These are phyloP conservation scores for Brachionus calyciflorus DNA, from an alignment of 1,140 invertebrate species.

Conservation along the genomic window DNA sequence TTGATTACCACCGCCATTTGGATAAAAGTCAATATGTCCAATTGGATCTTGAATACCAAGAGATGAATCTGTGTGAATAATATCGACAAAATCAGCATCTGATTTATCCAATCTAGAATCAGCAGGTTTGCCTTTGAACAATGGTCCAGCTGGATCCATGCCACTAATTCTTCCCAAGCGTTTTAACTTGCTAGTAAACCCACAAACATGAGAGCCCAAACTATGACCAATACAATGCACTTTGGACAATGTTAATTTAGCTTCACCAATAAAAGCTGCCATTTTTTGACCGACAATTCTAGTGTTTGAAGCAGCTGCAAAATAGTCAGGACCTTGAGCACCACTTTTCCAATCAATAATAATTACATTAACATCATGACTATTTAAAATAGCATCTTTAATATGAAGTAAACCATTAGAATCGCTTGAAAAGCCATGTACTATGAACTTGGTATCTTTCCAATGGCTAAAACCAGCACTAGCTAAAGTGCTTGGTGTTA, in stretches of 20 bases:
- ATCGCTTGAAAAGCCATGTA: background rate
- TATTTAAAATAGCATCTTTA: background rate
- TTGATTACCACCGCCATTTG: constrained; percentile 63
- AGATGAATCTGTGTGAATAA: background rate
- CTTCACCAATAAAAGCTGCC: background rate
- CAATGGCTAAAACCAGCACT: background rate
- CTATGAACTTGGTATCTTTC: background rate
- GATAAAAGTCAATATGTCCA: constrained; percentile 63
- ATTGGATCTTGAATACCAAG: constrained; percentile 54
- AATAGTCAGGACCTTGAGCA: background rate
- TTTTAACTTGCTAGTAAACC: background rate
- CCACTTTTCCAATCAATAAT: constrained; percentile 14
- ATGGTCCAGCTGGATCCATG: constrained; percentile 21
- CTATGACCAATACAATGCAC: constrained; percentile 45
- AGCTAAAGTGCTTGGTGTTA: background rate
- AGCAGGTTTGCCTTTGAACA: background rate
- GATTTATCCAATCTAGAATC: background rate
- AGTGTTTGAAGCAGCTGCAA: background rate
- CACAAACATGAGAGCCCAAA: constrained; percentile 43
- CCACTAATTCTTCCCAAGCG: constrained; percentile 23
- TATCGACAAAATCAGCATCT: constrained; percentile 37
- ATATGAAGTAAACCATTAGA: background rate
- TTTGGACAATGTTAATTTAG: background rate
- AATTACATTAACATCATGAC: background rate
- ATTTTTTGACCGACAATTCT: constrained; percentile 18